phyloP scores from a whole-genome alignment of 2,113 vertebrate species.

The Bettongia penicillata region DNA sequence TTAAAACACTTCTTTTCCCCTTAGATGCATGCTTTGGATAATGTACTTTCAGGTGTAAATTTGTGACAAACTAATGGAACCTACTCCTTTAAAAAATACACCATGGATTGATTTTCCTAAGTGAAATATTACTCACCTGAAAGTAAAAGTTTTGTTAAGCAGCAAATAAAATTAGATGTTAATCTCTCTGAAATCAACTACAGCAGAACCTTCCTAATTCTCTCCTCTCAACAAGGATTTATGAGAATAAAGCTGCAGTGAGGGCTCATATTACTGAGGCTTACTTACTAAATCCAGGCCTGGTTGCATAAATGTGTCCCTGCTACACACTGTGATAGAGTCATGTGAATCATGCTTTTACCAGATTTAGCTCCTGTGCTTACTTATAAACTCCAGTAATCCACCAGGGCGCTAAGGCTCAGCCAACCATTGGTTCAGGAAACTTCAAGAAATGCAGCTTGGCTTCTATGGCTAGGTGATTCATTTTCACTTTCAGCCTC shows the following conservation, averaged over 20 bases:
- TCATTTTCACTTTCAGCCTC: neutral
- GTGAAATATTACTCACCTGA: constrained; percentile 55
- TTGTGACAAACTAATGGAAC: constrained; percentile 35
- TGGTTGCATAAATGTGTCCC: neutral
- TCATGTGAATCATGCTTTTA: neutral
- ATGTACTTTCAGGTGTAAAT: neutral
- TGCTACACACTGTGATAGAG: neutral
- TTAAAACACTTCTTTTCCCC: neutral
- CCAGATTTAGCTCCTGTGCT: constrained; percentile 8
- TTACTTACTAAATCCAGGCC: constrained; percentile 36
- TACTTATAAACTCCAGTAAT: constrained; percentile 46
- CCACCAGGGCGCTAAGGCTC: neutral
- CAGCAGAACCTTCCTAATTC: neutral
- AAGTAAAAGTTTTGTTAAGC: constrained; percentile 57
- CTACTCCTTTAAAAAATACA: constrained; percentile 58
- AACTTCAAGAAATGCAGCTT: neutral
- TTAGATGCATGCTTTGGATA: neutral
- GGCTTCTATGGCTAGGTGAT: no score
- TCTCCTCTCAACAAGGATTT: constrained; percentile 30
- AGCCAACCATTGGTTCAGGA: neutral
- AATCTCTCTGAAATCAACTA: constrained; percentile 53
- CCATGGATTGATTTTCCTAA: constrained; percentile 47
- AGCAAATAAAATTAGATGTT: constrained; percentile 51
- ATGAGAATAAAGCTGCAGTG: constrained; percentile 42
- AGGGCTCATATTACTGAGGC: constrained; percentile 4